Base-by-base conservation (phyloP, 2,888 invertebrate species). In the Poecilus cupreus region DNA sequence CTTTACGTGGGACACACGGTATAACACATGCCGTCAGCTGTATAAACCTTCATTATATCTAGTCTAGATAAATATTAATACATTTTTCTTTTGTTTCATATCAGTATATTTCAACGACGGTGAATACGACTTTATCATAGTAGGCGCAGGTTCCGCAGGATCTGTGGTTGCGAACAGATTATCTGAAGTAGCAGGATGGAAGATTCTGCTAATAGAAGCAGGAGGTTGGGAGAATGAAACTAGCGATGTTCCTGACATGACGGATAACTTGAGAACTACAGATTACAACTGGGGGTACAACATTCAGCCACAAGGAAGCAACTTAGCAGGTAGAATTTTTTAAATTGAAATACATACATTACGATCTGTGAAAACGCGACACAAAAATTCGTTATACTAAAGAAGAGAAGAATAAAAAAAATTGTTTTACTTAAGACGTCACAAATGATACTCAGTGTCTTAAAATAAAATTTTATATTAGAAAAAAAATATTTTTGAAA, bases 271-370 rank as follows among this genome's bases (percentile, higher is more conserved):
- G 10, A 26, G 75, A 24, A 49, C 75, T 6, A 57, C 46, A 2
- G 32, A 60, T 18, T 81, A 49, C 18, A 81, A 81, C 60, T 81
- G 81, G 81, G 81, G 81, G 32, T 81, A 81, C 20, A 39, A 81
- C n/a, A 18, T 46, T 10, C 3, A 16, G 4, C 60, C 60, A n/a
- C 81, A 81, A 49, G 22, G 16, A 46, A 18, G 20, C n/a, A 37
- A 22, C n/a, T 57, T 74, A 6, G 18, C 2, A 20, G 80, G 80
- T 80, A 37, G 0, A n/a, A 26, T 26, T n/a, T n/a, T n/a, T n/a
- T n/a, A n/a, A n/a, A n/a, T n/a, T n/a, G n/a, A n/a, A n/a, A n/a
- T n/a, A n/a, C n/a, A n/a, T n/a, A n/a, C n/a, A n/a, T n/a, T n/a
- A n/a, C n/a, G n/a, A n/a, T n/a, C n/a, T n/a, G n/a, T n/a, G n/a